Percentiles rank a stretch among this genome's conserved stretches.
These are phyloP conservation scores for Amaurobius ferox DNA, from an alignment of 2,888 invertebrate genomes.

Conservation along the genomic window DNA sequence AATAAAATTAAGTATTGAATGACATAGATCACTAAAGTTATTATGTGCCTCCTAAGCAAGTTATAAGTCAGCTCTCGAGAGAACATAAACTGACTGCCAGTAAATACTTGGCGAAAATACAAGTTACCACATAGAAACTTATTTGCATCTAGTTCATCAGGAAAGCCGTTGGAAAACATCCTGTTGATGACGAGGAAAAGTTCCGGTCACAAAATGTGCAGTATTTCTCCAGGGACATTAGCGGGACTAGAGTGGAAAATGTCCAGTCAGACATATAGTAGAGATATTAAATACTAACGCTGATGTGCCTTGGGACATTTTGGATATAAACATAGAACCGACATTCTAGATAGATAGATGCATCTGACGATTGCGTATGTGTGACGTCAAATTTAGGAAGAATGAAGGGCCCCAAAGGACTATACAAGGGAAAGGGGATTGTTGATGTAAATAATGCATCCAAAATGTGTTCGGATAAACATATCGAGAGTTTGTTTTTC, in stretches of 20 bases:
- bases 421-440: neutral
- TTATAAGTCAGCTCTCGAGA: too few species aligned
- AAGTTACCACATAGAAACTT: too few species aligned
- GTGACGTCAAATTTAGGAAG: constrained; percentile 38
- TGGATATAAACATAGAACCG: constrained; percentile 41
- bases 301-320: neutral
- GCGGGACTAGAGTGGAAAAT: constrained; percentile 33
- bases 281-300: constrained; percentile 53
- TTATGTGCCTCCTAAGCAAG: too few species aligned
- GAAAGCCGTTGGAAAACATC: too few species aligned
- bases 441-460: too few species aligned
- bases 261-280: constrained; percentile 17
- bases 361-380: constrained; percentile 39
- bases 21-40: too few species aligned
- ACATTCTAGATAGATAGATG: constrained; percentile 27
- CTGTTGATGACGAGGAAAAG: constrained; percentile 30
- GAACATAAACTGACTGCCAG: too few species aligned
- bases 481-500: too few species aligned
- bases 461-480: too few species aligned
- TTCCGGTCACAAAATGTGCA: constrained; percentile 40
- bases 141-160: too few species aligned
- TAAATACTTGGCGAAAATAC: too few species aligned
- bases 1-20: too few species aligned
- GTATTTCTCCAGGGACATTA: constrained; percentile 36
- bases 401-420: neutral